A percentile compares a stretch with the other conserved stretches of the same genome.
Conservation (phyloP, 2,113 vertebrate genomes). For the Thryonomys swinderianus region DNA sequence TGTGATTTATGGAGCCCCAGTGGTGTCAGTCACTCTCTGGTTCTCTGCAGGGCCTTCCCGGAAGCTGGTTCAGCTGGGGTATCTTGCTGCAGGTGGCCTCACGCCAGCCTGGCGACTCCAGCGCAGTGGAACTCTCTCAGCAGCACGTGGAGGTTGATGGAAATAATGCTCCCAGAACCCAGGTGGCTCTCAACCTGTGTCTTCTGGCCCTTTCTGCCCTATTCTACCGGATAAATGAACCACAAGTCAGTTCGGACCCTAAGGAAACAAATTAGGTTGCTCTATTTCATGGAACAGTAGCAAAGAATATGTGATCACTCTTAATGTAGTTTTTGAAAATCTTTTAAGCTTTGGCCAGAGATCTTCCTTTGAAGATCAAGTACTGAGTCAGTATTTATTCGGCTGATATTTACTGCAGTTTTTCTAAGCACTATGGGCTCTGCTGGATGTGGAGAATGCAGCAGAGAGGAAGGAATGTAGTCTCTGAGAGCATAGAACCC, state of each 20-base stretch:
- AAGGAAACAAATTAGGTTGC: background rate
- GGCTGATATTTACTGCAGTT: background rate
- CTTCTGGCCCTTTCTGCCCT: background rate
- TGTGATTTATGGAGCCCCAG: background rate
- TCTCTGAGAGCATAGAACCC: background rate
- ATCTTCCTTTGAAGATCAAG: background rate
- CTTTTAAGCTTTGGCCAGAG: background rate
- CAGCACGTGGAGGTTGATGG: background rate
- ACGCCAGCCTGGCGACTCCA: background rate
- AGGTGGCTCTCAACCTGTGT: background rate
- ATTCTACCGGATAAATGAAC: background rate
- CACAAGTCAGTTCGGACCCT: background rate
- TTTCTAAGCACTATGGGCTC: background rate
- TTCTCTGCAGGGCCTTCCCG: background rate
- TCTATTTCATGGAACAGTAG: background rate
- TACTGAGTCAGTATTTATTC: background rate
- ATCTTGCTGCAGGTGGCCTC: background rate
- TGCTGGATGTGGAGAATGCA: background rate
- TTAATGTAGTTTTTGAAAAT: background rate
- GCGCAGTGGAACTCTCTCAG: background rate
- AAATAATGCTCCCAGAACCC: background rate
- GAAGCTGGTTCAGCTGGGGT: background rate
- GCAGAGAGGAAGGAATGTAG: background rate
- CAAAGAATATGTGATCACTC: background rate
- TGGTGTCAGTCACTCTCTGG: background rate